phyloP scores from a whole-genome alignment of 1,140 invertebrate species.

The Liolophura sinensis region DNA sequence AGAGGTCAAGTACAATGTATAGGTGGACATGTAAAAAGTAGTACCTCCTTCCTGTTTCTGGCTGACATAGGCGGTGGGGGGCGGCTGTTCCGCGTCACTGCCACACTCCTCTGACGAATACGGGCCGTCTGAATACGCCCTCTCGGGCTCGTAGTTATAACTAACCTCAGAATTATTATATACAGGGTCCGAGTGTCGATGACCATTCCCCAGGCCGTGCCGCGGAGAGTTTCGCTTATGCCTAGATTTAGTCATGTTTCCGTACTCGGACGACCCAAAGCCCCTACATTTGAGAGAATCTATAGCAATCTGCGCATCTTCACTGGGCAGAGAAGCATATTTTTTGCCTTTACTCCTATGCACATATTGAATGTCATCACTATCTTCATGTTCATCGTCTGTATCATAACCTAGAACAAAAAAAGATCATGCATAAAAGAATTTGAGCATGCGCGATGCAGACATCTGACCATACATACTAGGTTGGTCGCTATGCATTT shows the following conservation, averaged over 20 bases:
- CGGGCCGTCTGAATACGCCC: conserved; percentile 23
- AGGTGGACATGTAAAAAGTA: conserved; percentile 8
- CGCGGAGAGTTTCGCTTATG: no score
- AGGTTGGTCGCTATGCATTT: no score
- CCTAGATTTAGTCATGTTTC: no score
- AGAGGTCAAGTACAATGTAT: no score
- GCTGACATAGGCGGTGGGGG: conserved; percentile 33
- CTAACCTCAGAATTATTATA: no score
- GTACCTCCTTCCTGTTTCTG: conserved; percentile 29
- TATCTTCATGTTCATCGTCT: conserved; percentile 53
- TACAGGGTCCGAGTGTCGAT: no score
- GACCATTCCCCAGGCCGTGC: no score
- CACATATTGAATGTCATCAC: conserved; percentile 40
- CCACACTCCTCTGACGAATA: conserved; percentile 39
- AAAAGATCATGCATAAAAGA: conserved; percentile 42
- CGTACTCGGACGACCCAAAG: no score
- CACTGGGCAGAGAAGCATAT: conserved; percentile 48
- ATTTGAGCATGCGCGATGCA: background rate
- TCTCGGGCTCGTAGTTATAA: no score
- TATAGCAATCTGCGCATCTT: conserved; percentile 30
- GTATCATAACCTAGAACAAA: conserved; percentile 55
- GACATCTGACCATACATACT: no score
- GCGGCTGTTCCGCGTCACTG: conserved; percentile 38
- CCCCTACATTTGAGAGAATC: no score
- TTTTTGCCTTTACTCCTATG: conserved; percentile 50